A percentile compares a stretch with the other conserved stretches of the same genome.
phyloP scores from a whole-genome alignment of 1,140 invertebrate genomes.

The Leptinotarsa texana region DNA sequence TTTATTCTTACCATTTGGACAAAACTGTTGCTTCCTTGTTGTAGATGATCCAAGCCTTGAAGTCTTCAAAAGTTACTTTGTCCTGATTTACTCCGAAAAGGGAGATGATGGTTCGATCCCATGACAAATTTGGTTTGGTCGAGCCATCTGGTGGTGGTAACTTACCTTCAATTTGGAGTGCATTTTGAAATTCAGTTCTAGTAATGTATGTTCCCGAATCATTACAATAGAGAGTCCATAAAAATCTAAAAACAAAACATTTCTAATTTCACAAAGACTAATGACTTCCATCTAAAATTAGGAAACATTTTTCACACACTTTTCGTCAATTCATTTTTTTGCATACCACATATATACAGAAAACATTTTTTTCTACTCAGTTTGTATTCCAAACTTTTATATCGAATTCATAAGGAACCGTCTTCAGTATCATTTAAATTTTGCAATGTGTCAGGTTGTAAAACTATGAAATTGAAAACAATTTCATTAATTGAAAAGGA shows the following conservation, averaged over 20 bases:
- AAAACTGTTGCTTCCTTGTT: constrained; percentile 78
- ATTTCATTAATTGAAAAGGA: too few species aligned
- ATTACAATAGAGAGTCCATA: constrained; percentile 85
- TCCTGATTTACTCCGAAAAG: constrained; percentile 61
- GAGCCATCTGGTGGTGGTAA: constrained; percentile 42
- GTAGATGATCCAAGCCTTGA: constrained; percentile 70
- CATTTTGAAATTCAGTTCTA: constrained; percentile 74
- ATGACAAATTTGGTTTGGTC: constrained; percentile 45
- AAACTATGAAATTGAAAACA: too few species aligned
- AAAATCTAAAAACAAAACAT: constrained; percentile 62
- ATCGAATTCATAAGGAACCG: too few species aligned
- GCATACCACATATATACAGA: too few species aligned
- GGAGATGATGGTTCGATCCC: constrained; percentile 57
- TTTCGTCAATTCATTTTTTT: too few species aligned
- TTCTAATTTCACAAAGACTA: neutral
- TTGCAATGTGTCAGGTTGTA: too few species aligned
- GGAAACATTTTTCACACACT: neutral
- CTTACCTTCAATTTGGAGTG: constrained; percentile 64
- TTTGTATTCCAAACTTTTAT: too few species aligned
- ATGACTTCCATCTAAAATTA: neutral
- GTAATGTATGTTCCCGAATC: constrained; percentile 76
- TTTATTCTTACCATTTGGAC: constrained; percentile 68
- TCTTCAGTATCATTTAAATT: too few species aligned
- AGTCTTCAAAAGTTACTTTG: constrained; percentile 71
- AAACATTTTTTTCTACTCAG: too few species aligned